Conservation (phyloP, 1,140 invertebrate species). For the Drosophila equinoxialis region DNA sequence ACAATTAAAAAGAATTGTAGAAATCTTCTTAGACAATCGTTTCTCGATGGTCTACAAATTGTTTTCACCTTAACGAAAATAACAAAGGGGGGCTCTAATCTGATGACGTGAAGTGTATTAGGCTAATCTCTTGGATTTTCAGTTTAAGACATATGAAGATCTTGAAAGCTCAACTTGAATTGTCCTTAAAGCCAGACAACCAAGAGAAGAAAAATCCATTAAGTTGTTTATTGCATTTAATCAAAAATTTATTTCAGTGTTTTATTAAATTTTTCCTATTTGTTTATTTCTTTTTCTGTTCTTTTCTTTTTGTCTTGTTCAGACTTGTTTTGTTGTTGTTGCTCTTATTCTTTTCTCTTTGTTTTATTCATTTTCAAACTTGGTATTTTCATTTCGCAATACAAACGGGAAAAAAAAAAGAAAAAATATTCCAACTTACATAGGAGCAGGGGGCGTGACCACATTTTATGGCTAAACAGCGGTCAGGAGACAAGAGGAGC, state of each 20-base stretch:
- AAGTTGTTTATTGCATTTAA: constrained; percentile 4
- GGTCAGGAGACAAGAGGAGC: background rate
- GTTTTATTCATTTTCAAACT: constrained; percentile 11
- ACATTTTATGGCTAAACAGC: constrained; percentile 43
- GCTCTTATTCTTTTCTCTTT: background rate
- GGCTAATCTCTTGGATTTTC: too few relatives aligned
- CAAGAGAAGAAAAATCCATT: background rate
- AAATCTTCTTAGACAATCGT: too few relatives aligned
- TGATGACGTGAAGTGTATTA: too few relatives aligned
- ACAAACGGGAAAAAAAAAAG: background rate
- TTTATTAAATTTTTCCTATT: constrained; percentile 10
- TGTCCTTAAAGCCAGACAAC: background rate
- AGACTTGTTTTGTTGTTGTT: background rate
- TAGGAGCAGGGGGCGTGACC: constrained; percentile 24
- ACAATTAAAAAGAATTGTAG: too few relatives aligned
- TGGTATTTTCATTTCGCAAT: background rate
- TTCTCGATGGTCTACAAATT: too few relatives aligned
- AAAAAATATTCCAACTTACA: background rate
- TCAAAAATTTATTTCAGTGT: background rate
- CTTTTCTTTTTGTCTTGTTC: background rate
- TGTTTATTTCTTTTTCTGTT: background rate
- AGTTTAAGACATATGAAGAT: background rate
- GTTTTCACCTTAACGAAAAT: too few relatives aligned
- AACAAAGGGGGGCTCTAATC: too few relatives aligned
- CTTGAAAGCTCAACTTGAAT: background rate